Percentiles rank a stretch among this genome's conserved stretches.
phyloP scores from a whole-genome alignment of 1,140 invertebrate species.

The Manduca sexta region DNA sequence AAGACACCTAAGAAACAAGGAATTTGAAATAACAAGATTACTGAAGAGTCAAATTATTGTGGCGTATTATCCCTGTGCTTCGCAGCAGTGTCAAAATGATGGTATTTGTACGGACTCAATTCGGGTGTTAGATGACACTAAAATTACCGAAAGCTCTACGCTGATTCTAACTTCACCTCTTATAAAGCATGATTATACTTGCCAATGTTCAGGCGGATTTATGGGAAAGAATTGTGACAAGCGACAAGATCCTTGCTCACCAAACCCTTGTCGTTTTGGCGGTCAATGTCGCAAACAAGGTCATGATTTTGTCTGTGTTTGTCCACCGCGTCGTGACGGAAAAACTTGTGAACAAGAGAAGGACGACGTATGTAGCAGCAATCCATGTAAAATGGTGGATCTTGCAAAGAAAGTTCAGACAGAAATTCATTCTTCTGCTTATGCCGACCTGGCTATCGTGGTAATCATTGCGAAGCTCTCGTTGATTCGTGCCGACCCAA shows the following conservation, averaged over 20 bases:
- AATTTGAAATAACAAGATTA: constrained; percentile 76
- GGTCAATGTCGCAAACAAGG: constrained; percentile 88
- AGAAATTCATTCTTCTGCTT: constrained; percentile 92
- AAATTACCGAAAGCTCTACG: constrained; percentile 83
- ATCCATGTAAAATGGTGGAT: constrained; percentile 93
- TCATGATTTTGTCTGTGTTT: constrained; percentile 87
- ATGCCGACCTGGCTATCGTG: constrained; percentile 90
- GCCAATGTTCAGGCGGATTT: constrained; percentile 86
- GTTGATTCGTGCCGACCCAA: constrained; percentile 92
- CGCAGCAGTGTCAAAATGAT: constrained; percentile 82
- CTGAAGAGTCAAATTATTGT: constrained; percentile 74
- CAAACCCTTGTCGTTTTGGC: constrained; percentile 88
- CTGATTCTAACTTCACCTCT: constrained; percentile 87
- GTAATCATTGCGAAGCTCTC: constrained; percentile 89
- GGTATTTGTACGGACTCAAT: constrained; percentile 84
- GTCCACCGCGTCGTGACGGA: constrained; percentile 84
- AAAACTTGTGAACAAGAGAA: constrained; percentile 88
- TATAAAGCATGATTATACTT: constrained; percentile 84
- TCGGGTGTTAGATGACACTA: constrained; percentile 78
- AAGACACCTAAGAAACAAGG: constrained; percentile 78
- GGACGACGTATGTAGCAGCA: constrained; percentile 86
- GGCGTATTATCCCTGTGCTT: constrained; percentile 83
- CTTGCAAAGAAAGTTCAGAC: constrained; percentile 89
- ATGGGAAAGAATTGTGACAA: constrained; percentile 86
- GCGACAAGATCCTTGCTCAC: constrained; percentile 91